Conservation (phyloP, 2,113 vertebrate genomes). For the Erythrolamprus reginae region DNA sequence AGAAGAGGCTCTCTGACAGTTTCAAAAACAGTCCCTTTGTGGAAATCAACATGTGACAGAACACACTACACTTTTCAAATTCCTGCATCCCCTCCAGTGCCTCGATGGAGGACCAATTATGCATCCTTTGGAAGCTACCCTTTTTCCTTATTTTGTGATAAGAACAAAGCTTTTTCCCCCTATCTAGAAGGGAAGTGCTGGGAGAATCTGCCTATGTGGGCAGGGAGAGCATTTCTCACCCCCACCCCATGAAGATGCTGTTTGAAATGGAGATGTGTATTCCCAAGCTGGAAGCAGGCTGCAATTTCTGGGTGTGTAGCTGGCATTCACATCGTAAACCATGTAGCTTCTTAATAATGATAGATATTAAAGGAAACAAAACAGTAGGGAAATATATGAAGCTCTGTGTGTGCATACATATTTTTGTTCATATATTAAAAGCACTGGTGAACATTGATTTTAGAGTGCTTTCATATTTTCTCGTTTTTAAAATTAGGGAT, state of each 20-base stretch:
- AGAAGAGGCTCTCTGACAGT: constrained; percentile 96
- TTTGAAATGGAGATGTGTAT: not conserved
- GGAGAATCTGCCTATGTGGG: not conserved
- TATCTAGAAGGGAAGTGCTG: not conserved
- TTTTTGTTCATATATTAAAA: not conserved
- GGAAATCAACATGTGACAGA: constrained; percentile 73
- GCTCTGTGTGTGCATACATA: not conserved
- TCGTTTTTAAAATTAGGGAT: not conserved
- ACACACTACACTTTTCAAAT: constrained; percentile 93
- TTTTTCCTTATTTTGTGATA: not conserved
- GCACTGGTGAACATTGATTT: not conserved
- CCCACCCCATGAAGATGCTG: not conserved
- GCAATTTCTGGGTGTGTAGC: not conserved
- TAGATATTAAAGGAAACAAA: not conserved
- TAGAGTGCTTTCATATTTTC: not conserved
- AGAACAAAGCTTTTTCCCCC: not conserved
- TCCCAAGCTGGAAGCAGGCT: not conserved
- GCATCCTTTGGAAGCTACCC: not conserved
- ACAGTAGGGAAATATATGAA: not conserved
- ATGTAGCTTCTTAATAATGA: not conserved
- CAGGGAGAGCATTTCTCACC: not conserved
- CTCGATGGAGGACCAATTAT: constrained; percentile 67
- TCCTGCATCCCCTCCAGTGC: constrained; percentile 83
- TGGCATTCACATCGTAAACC: not conserved
- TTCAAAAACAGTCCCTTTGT: constrained; percentile 93